Evolutionary conservation across 37 sponge, comb jelly and placozoan species (phyloP).

Genomic region (Geodia barretti): DNA sequence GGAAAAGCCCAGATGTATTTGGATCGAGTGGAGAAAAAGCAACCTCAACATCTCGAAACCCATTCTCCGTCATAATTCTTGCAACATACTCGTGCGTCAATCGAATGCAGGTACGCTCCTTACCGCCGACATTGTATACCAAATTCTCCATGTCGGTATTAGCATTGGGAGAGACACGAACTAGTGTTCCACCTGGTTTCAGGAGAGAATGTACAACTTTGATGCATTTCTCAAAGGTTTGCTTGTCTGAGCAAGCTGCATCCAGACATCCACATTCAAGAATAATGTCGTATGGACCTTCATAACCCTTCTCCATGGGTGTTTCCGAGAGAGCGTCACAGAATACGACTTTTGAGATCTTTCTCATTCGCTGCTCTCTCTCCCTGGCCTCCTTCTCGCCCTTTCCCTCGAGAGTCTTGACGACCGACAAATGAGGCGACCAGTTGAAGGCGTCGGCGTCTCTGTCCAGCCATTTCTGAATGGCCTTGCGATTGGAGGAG

Average conservation of each 20-base stretch:
- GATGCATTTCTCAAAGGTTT: background rate
- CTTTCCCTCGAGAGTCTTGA: background rate
- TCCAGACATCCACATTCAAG: background rate
- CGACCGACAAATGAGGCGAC: background rate
- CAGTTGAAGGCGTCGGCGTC: background rate
- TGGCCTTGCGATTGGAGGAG: background rate
- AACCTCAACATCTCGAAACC: background rate
- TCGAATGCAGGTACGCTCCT: background rate
- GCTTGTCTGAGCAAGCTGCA: background rate
- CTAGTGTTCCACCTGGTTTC: background rate
- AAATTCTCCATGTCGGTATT: background rate
- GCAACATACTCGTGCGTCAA: background rate
- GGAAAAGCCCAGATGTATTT: too few species aligned
- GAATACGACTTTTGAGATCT: background rate
- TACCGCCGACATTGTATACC: background rate
- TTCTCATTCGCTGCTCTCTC: background rate
- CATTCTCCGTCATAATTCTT: background rate
- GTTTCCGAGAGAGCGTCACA: background rate
- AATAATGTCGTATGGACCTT: background rate
- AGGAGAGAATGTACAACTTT: background rate
- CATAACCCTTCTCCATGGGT: background rate
- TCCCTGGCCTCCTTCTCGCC: background rate
- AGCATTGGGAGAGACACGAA: background rate
- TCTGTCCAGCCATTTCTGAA: background rate
- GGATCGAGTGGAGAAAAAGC: background rate